Percentiles rank a stretch among this genome's conserved stretches.
These are phyloP conservation scores for Panonychus citri DNA, from an alignment of 1,140 invertebrate species.

Conservation along the genomic window DNA sequence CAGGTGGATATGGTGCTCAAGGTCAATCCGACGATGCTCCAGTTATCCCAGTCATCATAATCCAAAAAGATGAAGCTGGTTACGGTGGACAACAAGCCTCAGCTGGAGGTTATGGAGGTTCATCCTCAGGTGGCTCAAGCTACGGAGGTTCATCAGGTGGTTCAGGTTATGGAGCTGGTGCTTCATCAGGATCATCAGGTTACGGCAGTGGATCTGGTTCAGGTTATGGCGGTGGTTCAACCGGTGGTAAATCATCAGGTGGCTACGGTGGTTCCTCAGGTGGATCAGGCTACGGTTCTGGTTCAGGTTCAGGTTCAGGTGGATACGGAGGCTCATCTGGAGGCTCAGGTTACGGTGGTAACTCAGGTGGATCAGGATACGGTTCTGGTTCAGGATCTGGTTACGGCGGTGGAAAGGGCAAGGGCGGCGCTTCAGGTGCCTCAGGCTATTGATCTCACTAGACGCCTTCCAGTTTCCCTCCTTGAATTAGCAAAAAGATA, in stretches of 20 bases:
- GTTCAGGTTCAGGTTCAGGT: background rate
- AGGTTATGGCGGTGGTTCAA: background rate
- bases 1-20: background rate
- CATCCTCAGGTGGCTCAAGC: background rate
- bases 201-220: background rate
- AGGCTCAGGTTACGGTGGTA: background rate
- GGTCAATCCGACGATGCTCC: background rate
- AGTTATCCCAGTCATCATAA: background rate
- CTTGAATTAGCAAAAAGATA: too few relatives aligned
- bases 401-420: too few relatives aligned
- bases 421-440: too few relatives aligned
- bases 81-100: background rate
- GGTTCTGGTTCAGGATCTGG: too few relatives aligned
- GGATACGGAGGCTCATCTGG: background rate
- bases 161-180: background rate
- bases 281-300: background rate
- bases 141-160: background rate
- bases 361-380: background rate
- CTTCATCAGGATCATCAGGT: background rate
- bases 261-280: background rate
- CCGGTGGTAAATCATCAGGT: background rate
- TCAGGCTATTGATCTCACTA: too few relatives aligned
- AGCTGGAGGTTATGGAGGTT: background rate
- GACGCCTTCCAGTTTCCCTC: too few relatives aligned
- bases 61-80: background rate